These are phyloP conservation scores for Pipistrellus pygmaeus DNA, from an alignment of 2,797 vertebrate genomes.

Conservation along the genomic window DNA sequence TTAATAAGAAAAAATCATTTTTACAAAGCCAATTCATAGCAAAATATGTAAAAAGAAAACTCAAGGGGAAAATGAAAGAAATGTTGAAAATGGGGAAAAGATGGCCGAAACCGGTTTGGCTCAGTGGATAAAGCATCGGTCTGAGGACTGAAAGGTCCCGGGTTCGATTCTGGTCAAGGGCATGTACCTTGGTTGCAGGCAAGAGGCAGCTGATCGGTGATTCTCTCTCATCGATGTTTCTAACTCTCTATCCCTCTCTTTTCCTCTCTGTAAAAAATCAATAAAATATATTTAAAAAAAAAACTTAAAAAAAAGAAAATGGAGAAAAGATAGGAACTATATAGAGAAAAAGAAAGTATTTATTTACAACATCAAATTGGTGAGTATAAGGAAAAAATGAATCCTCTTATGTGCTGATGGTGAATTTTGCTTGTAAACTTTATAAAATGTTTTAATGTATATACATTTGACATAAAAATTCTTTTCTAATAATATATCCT, in stretches of 20 bases:
- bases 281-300: no score
- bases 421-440: background rate
- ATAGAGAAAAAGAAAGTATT: background rate
- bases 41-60: background rate
- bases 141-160: no score
- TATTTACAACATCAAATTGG: background rate
- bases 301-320: background rate
- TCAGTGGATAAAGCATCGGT: no score
- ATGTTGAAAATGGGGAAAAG: conserved; percentile 11
- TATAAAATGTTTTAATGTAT: background rate
- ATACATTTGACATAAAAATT: background rate
- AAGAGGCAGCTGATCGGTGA: no score
- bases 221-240: no score
- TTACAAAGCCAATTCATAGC: background rate
- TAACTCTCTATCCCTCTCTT: no score
- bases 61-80: background rate
- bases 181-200: no score
- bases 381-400: background rate
- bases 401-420: background rate
- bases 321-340: background rate
- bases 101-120: no score
- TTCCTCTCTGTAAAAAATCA: no score
- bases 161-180: no score
- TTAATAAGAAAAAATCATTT: background rate
- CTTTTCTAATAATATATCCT: background rate